Percentiles rank a stretch among this genome's conserved stretches.
phyloP scores from a whole-genome alignment of 2,888 invertebrate species.

The Acronicta alni region DNA sequence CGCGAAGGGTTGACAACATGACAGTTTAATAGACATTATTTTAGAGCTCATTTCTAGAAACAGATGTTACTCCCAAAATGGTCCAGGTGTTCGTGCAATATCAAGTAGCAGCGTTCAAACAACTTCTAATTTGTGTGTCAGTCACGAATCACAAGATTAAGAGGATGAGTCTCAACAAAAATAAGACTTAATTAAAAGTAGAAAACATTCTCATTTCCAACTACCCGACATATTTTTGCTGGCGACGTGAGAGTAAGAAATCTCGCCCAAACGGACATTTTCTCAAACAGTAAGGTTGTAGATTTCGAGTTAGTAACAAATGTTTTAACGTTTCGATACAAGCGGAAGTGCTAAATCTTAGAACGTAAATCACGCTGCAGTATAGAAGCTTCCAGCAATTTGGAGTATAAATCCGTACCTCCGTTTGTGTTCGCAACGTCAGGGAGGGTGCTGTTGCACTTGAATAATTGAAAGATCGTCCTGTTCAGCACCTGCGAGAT shows the following conservation, averaged over 20 bases:
- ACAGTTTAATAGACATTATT: constrained; percentile 41
- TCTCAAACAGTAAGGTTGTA: constrained; percentile 65
- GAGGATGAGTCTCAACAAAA: constrained; percentile 66
- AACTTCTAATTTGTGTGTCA: constrained; percentile 65
- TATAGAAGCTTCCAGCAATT: constrained; percentile 68
- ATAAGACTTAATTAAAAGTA: constrained; percentile 77
- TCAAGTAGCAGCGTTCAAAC: constrained; percentile 44
- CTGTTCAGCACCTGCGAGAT: constrained; percentile 56
- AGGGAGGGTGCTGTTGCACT: constrained; percentile 64
- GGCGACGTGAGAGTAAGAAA: constrained; percentile 63
- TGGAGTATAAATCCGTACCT: constrained; percentile 73
- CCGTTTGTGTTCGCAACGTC: constrained; percentile 69
- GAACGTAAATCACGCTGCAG: constrained; percentile 76
- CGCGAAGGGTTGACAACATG: constrained; percentile 34
- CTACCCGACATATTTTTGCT: constrained; percentile 60
- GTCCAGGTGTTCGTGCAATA: constrained; percentile 37
- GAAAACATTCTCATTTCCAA: constrained; percentile 63
- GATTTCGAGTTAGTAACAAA: constrained; percentile 77
- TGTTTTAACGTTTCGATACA: constrained; percentile 81
- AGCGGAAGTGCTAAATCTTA: constrained; percentile 81
- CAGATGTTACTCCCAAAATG: constrained; percentile 44
- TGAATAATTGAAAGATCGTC: constrained; percentile 69
- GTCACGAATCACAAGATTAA: constrained; percentile 72
- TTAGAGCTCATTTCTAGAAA: constrained; percentile 43
- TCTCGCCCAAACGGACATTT: constrained; percentile 58